phyloP scores from a whole-genome alignment of 2,797 vertebrate species.

The Gymnopithys bicolor region DNA sequence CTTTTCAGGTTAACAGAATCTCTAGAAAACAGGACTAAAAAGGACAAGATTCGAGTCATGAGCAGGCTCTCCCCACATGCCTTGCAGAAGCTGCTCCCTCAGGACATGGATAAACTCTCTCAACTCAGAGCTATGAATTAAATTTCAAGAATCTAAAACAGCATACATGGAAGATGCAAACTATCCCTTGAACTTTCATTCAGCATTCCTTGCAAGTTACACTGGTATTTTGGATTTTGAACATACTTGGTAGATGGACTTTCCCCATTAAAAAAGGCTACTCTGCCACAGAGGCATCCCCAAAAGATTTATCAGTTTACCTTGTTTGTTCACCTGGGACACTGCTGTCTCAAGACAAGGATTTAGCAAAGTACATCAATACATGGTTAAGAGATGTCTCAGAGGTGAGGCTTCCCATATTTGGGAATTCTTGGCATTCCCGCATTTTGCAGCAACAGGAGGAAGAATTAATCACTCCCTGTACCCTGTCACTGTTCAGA shows the following conservation, averaged over 20 bases:
- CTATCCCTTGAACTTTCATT: background rate
- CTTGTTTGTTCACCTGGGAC: background rate
- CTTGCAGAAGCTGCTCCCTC: background rate
- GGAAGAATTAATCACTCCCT: background rate
- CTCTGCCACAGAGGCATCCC: background rate
- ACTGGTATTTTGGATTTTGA: background rate
- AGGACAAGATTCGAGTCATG: background rate
- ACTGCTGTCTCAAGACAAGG: background rate
- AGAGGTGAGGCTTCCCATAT: background rate
- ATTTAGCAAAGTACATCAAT: background rate
- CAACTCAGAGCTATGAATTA: slow-evolving; percentile 35
- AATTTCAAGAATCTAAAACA: slow-evolving; percentile 51
- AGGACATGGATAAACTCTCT: slow-evolving; percentile 20
- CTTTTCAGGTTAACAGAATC: background rate
- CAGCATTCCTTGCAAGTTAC: slow-evolving; percentile 18
- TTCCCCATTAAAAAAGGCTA: background rate
- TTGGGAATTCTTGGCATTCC: background rate
- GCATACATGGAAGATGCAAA: slow-evolving; percentile 17
- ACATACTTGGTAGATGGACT: background rate
- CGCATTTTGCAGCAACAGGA: background rate
- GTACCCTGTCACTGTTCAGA: background rate
- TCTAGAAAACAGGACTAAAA: slow-evolving; percentile 18
- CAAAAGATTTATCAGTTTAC: background rate
- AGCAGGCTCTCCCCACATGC: background rate
- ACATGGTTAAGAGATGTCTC: background rate